phyloP scores from a whole-genome alignment of 1,140 invertebrate species.

The Oryctes rhinoceros region DNA sequence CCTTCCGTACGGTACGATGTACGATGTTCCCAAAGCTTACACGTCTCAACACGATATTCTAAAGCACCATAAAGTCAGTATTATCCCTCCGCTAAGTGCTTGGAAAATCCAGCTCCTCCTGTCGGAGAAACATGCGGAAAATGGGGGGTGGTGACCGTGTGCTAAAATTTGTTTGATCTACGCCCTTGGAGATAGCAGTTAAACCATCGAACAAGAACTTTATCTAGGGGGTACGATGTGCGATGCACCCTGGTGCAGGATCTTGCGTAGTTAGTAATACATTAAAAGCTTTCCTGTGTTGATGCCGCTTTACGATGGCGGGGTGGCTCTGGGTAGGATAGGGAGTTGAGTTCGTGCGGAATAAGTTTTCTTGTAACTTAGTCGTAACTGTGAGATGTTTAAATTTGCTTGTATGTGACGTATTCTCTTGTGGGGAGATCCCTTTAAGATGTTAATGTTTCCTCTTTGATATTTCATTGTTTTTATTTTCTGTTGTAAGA shows the following conservation, averaged over 20 bases:
- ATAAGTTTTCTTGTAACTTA: no score
- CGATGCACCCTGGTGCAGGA: not conserved
- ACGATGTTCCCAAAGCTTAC: no score
- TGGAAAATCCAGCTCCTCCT: not conserved
- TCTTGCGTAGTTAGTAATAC: not conserved
- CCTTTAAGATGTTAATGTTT: no score
- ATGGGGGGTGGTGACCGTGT: not conserved
- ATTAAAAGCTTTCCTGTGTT: slow-evolving; percentile 15
- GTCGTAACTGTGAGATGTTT: no score
- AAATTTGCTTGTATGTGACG: no score
- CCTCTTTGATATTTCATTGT: no score
- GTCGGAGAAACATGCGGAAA: not conserved
- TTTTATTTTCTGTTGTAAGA: no score
- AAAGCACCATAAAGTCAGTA: not conserved
- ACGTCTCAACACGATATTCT: no score
- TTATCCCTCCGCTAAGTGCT: not conserved
- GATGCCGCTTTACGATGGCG: not conserved
- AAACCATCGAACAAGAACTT: not conserved
- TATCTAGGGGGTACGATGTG: not conserved
- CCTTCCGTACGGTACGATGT: no score
- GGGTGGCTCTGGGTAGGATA: not conserved
- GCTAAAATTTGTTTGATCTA: slow-evolving; percentile 9
- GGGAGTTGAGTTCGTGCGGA: no score
- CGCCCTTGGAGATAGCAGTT: slow-evolving; percentile 6
- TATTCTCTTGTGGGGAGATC: no score